Percentiles rank a stretch among this genome's conserved stretches.
Evolutionary conservation across 2,888 invertebrate species (phyloP).

Genomic region (Thumatha senex): DNA sequence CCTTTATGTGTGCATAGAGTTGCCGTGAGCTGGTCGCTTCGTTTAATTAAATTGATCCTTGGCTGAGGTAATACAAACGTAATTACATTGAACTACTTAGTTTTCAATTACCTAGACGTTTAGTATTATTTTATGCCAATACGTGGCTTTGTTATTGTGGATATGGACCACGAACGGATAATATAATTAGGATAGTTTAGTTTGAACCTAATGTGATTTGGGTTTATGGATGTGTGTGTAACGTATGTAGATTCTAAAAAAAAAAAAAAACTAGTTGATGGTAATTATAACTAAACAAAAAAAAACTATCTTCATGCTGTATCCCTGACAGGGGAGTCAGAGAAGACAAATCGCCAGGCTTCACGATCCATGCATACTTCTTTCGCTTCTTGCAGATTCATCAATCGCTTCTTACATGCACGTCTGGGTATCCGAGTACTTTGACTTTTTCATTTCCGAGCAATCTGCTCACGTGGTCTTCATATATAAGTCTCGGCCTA

Average conservation of each 20-base stretch:
- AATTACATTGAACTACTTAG: slow-evolving; percentile 36
- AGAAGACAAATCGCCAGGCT: no score
- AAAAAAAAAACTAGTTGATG: no score
- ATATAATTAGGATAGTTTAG: slow-evolving; percentile 1
- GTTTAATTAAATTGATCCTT: slow-evolving; percentile 41
- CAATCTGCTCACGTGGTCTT: no score
- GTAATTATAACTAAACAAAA: no score
- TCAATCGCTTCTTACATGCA: no score
- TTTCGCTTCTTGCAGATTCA: no score
- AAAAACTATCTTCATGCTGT: no score
- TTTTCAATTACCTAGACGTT: slow-evolving; percentile 28
- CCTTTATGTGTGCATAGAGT: slow-evolving; percentile 12
- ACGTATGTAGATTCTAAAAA: background rate
- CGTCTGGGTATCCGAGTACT: no score
- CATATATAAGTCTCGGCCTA: no score
- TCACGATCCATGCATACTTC: no score
- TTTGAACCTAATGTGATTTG: background rate
- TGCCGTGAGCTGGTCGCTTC: slow-evolving; percentile 28
- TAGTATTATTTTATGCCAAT: slow-evolving; percentile 23
- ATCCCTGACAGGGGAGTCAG: no score
- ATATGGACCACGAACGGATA: background rate
- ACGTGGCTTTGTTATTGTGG: slow-evolving; percentile 1
- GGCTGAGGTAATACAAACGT: slow-evolving; percentile 28
- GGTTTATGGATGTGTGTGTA: background rate
- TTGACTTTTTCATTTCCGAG: no score